phyloP scores from a whole-genome alignment of 2,797 vertebrate species.

The Steatocranus sp. region DNA sequence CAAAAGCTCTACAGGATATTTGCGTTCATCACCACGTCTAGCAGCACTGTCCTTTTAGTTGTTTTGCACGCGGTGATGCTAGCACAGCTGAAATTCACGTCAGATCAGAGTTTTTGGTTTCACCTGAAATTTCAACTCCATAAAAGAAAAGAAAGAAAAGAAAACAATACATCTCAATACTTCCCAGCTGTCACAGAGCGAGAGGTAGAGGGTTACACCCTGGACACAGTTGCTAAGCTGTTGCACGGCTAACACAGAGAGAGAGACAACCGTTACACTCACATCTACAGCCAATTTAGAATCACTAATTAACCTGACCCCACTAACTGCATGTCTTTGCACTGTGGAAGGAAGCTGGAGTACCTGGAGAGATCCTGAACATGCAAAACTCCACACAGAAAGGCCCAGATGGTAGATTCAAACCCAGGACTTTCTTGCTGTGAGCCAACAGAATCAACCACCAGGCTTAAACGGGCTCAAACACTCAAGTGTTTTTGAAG shows the following conservation, averaged over 20 bases:
- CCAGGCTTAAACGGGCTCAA: not conserved
- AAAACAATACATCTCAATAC: not conserved
- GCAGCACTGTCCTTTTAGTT: not conserved
- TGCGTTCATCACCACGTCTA: not conserved
- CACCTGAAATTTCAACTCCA: not conserved
- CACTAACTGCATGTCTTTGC: not conserved
- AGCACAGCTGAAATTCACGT: slow-evolving; percentile 27
- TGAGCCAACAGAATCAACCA: not conserved
- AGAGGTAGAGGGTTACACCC: not conserved
- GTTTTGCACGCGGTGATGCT: not conserved
- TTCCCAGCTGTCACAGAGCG: not conserved
- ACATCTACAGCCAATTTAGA: not conserved
- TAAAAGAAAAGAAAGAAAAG: not conserved
- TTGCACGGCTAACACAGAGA: not conserved
- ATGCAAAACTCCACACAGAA: not conserved
- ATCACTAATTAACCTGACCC: not conserved
- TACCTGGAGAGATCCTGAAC: not conserved
- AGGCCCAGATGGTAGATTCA: not conserved
- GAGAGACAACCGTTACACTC: not conserved
- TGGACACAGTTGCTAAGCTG: not conserved
- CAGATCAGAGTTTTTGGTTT: not conserved
- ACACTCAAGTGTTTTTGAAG: not conserved
- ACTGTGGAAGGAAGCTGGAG: not conserved
- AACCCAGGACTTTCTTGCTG: not conserved
- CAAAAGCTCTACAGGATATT: not conserved